Evolutionary conservation across 2,797 vertebrate species (phyloP), one percentile per base, ranked within the genome.

Genomic region (Furcifer pardalis): DNA sequence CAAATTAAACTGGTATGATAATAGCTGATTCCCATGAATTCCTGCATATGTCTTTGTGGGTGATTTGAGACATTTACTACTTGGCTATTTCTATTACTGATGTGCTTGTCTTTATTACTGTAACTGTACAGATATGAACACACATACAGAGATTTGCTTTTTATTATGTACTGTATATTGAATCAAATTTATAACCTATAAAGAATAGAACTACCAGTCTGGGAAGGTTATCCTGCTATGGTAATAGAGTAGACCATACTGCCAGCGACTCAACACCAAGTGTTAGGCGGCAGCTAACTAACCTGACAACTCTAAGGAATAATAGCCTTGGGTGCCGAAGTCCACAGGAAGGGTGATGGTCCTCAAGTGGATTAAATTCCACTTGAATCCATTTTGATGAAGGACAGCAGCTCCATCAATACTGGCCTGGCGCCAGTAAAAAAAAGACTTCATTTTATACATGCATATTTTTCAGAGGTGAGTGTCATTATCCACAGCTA

Each of bases 1-100:
- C 89, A 91, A 92, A 91, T 88, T 91, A 88, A 91, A 84, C 49
- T 75, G 79, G 5, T 77, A 66, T 1, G 17, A 17, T 84, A 87
- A 87, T 85, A 21, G 19, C 2, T 79, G 63, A 69, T 90, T 83
- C 60, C 60, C 7, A 1, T 90, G 86, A 86, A 74, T 91, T 82
- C 69, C 63, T 84, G 1, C 1, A 2, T 86, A n/a, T 40, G 19
- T 84, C 77, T 78, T 75, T 4, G 0, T 56, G 44, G 56, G 25
- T 72, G 17, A 60, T 49, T 44, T 66, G 40, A n/a, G 6, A 30
- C 0, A 0, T 59, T 13, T 73, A 40, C 79, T 21, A 87, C 65
- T 76, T 74, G 40, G 65, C 71, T 19, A 7, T 86, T 84, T 68
- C 84, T 32, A 3, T 87, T 86, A 32, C 9, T 59, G 7, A 40